Conservation (phyloP, 2,797 vertebrate species). For the Remorina albescens region DNA sequence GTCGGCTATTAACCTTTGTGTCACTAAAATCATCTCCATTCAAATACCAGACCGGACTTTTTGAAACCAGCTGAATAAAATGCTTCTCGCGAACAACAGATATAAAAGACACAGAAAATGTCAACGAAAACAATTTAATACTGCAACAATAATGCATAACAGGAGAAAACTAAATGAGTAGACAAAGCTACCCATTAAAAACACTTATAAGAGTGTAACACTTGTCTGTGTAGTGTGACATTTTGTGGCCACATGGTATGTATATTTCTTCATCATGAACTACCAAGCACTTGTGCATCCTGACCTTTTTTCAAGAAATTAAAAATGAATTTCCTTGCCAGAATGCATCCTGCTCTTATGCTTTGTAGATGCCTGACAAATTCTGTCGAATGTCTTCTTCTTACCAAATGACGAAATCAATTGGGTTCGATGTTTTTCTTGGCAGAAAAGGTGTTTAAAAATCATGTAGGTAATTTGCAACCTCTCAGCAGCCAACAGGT, state of each 20-base stretch:
- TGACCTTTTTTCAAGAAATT: neutral
- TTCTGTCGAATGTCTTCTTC: neutral
- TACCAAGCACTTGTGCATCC: neutral
- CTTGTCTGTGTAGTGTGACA: neutral
- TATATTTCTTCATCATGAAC: neutral
- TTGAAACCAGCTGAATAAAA: conserved; percentile 4
- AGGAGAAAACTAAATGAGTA: neutral
- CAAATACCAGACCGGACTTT: conserved; percentile 8
- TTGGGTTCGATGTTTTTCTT: conserved; percentile 8
- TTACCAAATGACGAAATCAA: conserved; percentile 6
- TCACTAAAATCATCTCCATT: conserved; percentile 40
- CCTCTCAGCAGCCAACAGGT: neutral
- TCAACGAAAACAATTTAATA: neutral
- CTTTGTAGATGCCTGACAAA: neutral
- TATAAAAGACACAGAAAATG: neutral
- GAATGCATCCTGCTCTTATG: neutral
- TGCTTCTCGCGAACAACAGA: conserved; percentile 1
- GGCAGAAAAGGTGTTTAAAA: conserved; percentile 1
- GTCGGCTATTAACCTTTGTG: conserved; percentile 43
- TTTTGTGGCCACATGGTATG: neutral
- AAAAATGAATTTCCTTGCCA: neutral
- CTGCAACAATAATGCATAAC: neutral
- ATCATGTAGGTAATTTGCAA: conserved; percentile 16
- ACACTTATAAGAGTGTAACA: no score
- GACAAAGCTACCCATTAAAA: neutral